These are phyloP conservation scores for Bombus vancouverensis DNA, from an alignment of 1,140 invertebrate genomes.

Conservation along the genomic window DNA sequence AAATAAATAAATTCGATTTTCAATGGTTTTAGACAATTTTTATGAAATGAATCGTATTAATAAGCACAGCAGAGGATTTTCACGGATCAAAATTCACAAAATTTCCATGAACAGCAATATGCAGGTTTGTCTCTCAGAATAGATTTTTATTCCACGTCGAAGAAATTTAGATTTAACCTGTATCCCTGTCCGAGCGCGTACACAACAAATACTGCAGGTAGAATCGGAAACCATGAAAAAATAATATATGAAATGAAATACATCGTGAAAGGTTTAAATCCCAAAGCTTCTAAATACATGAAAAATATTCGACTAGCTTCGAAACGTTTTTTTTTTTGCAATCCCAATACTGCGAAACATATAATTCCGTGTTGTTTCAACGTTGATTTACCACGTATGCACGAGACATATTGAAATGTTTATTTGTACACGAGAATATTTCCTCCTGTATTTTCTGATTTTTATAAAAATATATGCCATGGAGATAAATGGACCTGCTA, in stretches of 20 bases:
- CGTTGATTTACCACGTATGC: too few relatives aligned
- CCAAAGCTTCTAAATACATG: not conserved
- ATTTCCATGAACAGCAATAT: not conserved
- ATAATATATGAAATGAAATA: not conserved
- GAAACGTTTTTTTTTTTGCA: not conserved
- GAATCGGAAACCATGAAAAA: not conserved
- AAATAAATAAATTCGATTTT: not conserved
- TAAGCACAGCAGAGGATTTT: not conserved
- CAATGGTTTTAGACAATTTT: not conserved
- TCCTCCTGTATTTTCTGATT: too few relatives aligned
- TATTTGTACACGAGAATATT: too few relatives aligned
- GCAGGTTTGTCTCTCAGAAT: not conserved
- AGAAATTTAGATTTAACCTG: not conserved
- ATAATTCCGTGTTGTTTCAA: not conserved
- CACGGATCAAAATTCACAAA: not conserved
- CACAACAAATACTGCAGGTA: not conserved
- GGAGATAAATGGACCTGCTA: too few relatives aligned
- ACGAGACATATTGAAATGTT: too few relatives aligned
- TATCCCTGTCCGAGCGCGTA: too few relatives aligned
- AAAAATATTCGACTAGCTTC: not conserved
- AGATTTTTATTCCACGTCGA: not conserved
- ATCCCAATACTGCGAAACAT: not conserved
- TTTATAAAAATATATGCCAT: too few relatives aligned
- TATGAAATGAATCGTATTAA: not conserved
- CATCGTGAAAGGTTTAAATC: not conserved